Conservation (phyloP, 2,888 invertebrate species). For the Melanargia galathea region DNA sequence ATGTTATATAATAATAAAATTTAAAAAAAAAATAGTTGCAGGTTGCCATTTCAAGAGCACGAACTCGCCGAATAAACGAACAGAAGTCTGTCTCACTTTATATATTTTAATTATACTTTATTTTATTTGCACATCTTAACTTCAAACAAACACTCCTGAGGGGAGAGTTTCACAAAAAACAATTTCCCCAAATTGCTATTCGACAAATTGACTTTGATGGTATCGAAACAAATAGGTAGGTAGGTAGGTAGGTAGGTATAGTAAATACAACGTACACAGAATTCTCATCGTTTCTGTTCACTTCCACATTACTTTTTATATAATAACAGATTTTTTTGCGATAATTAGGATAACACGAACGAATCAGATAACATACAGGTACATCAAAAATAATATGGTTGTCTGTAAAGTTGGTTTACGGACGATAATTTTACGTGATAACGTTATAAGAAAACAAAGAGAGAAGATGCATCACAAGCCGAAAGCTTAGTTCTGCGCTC, state of each 20-base stretch:
- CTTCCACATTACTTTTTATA: neutral
- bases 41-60: neutral
- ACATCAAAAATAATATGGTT: too few species aligned
- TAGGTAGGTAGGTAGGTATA: too few species aligned
- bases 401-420: too few species aligned
- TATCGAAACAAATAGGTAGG: constrained; percentile 12
- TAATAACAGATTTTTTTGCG: too few species aligned
- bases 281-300: neutral
- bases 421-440: too few species aligned
- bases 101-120: neutral
- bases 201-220: constrained; percentile 13
- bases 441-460: too few species aligned
- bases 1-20: too few species aligned
- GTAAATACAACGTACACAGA: constrained; percentile 1
- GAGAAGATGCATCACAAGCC: too few species aligned
- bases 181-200: constrained; percentile 8
- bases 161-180: neutral
- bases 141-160: constrained; percentile 3
- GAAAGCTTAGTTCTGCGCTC: too few species aligned
- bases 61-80: neutral
- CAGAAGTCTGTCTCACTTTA: too few species aligned
- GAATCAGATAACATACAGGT: neutral
- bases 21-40: too few species aligned
- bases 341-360: neutral
- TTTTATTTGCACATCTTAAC: neutral